Base-by-base conservation (phyloP, 2,888 invertebrate genomes). In the Chymomyza procnemis region DNA sequence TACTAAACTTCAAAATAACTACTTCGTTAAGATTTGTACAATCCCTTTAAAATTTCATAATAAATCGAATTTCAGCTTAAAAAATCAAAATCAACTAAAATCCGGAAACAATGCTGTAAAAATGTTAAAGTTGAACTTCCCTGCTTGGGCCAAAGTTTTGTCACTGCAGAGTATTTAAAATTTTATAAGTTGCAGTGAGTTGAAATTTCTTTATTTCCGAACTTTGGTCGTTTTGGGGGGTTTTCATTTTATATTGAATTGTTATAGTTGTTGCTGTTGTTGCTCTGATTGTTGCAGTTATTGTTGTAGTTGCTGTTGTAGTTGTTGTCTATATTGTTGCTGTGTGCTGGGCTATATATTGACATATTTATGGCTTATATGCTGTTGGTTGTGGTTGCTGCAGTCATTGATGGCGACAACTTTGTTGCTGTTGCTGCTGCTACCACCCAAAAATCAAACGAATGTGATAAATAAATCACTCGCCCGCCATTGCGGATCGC, bases 241-340 rank as follows among this genome's bases (percentile, higher is more conserved):
- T 80, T 82, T 84, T 79, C 78, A 74, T 85, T 26, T 85, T 86
- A 87, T 87, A 87, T 83, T 85, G 82, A 81, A 83, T 85, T 82
- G 87, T 86, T 87, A 77, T 55, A 18, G 50, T 18, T 50, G 26
- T 19, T 54, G 18, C 30, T 56, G 18, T 74, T 79, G 73, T 68
- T 67, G 46, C 80, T 79, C 26, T 26, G 26, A 26, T 4, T 26
- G 26, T 26, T 26, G 26, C 26, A 26, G 26, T 26, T 87, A 77
- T 55, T 55, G 14, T n/a, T 50, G 16, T n/a, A n/a, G n/a, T n/a
- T n/a, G n/a, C n/a, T 87, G 75, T 55, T 55, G 14, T n/a, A 16
- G 16, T 19, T 54, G 18, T 56, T 56, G 30, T 56, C 30, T 12
- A 69, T 68, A 50, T 76, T 79, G 76, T 68, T 67, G 46, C 78